A percentile compares a stretch with the other conserved stretches of the same genome.
Evolutionary conservation across 2,888 invertebrate genomes (phyloP).

Genomic region (Amphipyra berbera): DNA sequence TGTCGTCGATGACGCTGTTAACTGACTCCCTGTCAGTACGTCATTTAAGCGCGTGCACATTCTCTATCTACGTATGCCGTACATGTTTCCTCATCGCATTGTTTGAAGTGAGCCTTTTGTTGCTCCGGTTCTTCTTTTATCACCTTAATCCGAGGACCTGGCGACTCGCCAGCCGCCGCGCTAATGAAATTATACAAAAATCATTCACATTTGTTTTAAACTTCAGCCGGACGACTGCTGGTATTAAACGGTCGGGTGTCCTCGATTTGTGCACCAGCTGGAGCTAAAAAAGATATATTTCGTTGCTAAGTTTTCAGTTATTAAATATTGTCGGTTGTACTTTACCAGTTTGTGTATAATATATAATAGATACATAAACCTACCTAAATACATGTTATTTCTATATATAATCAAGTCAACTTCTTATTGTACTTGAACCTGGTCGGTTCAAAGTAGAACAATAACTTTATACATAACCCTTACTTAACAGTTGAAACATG

Average conservation of each 20-base stretch:
- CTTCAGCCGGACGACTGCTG: slow-evolving; percentile 16
- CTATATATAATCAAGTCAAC: not conserved
- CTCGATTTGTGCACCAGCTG: slow-evolving; percentile 16
- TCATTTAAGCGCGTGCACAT: no score
- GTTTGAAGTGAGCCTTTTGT: slow-evolving; percentile 21
- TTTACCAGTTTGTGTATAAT: not conserved
- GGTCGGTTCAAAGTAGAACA: not conserved
- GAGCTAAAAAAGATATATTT: slow-evolving; percentile 7
- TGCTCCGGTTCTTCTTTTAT: not conserved
- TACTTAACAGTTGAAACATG: not conserved
- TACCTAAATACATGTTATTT: not conserved
- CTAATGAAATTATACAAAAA: slow-evolving; percentile 59
- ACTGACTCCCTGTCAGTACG: no score
- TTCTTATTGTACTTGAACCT: not conserved
- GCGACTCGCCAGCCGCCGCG: slow-evolving; percentile 49
- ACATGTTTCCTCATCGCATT: no score
- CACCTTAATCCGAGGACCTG: slow-evolving; percentile 40
- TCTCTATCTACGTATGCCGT: no score
- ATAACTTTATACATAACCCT: not conserved
- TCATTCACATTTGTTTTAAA: slow-evolving; percentile 52
- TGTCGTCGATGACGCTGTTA: no score
- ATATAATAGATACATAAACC: not conserved
- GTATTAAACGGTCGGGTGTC: slow-evolving; percentile 13
- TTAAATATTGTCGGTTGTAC: not conserved
- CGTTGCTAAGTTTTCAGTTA: slow-evolving; percentile 10